Conservation (phyloP, 1,140 invertebrate genomes). For the Hormaphis cornu region DNA sequence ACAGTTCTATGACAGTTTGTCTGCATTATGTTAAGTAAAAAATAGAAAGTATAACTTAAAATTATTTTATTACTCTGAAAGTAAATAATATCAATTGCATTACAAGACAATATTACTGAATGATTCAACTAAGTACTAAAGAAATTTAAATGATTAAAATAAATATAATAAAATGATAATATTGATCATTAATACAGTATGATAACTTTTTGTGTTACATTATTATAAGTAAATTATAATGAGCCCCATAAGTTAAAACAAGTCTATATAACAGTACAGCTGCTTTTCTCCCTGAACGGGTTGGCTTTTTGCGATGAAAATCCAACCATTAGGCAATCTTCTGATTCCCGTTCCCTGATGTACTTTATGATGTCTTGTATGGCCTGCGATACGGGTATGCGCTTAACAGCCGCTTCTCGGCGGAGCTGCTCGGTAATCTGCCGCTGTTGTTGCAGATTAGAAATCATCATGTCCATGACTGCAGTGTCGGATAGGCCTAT, state of each 20-base stretch:
- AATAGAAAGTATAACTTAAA: not conserved
- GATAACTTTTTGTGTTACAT: too few relatives aligned
- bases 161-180: slow-evolving; percentile 4
- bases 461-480: slow-evolving; percentile 84
- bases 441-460: slow-evolving; percentile 81
- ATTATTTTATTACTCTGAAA: not conserved
- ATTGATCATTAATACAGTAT: not conserved
- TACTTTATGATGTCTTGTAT: slow-evolving; percentile 89
- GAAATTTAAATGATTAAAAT: not conserved
- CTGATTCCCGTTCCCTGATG: slow-evolving; percentile 83
- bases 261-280: slow-evolving; percentile 68
- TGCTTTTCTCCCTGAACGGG: slow-evolving; percentile 93
- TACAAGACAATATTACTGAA: not conserved
- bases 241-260: too few relatives aligned
- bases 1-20: too few relatives aligned
- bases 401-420: slow-evolving; percentile 79
- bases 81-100: not conserved
- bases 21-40: too few relatives aligned
- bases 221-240: too few relatives aligned
- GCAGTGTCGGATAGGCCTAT: slow-evolving; percentile 73
- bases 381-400: slow-evolving; percentile 77
- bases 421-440: slow-evolving; percentile 86
- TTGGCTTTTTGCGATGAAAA: slow-evolving; percentile 94
- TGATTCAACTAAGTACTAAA: not conserved
- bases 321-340: slow-evolving; percentile 89